Percentiles rank a stretch among this genome's conserved stretches.
These are phyloP conservation scores for Alethe castanea DNA, from an alignment of 2,113 vertebrate species.

Conservation along the genomic window DNA sequence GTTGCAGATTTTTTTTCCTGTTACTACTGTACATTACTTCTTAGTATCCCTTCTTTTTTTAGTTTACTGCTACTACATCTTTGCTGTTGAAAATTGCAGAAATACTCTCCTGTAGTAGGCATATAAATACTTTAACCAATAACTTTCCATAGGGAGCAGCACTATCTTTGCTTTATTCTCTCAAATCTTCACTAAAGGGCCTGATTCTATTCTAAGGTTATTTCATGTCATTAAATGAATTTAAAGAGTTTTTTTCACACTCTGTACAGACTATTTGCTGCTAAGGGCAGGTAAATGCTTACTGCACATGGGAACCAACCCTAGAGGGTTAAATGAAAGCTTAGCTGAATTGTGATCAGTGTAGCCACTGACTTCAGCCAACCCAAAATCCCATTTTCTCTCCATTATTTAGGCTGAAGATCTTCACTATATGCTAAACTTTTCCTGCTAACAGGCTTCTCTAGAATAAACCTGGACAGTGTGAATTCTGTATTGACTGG, in stretches of 20 bases:
- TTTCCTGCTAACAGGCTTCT: not conserved
- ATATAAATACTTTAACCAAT: not conserved
- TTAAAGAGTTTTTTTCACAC: not conserved
- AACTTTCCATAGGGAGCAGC: not conserved
- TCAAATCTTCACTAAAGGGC: not conserved
- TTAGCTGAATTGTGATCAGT: not conserved
- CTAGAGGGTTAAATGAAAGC: not conserved
- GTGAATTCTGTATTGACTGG: not conserved
- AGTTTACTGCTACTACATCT: not conserved
- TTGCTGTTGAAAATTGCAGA: not conserved
- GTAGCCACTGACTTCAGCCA: not conserved
- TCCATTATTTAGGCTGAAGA: not conserved
- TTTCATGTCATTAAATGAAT: not conserved
- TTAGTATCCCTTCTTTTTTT: not conserved
- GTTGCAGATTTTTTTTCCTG: not conserved
- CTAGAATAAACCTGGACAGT: not conserved
- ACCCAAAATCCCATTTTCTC: not conserved
- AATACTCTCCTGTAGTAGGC: not conserved
- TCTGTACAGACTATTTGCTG: not conserved
- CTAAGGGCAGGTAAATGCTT: not conserved
- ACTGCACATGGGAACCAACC: not conserved
- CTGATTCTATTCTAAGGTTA: not conserved
- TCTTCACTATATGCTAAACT: not conserved
- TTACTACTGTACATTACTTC: not conserved
- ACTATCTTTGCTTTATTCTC: not conserved